Evolutionary conservation across 1,140 invertebrate genomes (phyloP), one percentile per base, ranked within the genome.

Genomic region (Drosophila murphyi): DNA sequence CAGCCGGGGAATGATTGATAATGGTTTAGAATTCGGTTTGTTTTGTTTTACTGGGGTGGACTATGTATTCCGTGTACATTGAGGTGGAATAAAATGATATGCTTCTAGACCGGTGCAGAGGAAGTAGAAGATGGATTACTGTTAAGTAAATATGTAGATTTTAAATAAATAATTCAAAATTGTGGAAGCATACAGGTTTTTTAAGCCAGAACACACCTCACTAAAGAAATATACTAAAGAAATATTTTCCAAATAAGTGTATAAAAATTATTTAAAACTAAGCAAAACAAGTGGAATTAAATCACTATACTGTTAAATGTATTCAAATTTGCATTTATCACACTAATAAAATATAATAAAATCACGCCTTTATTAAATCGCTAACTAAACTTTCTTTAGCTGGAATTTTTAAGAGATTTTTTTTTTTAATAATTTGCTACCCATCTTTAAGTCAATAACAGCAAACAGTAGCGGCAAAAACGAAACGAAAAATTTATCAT

Each of bases 401-500:
- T 80, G 63, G 60, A 6, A 51, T 37, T 51, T 79, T 62, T 67
- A 4, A 41, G 64, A 68, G 71, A 12, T 69, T 75, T 67, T 52
- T 67, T 52, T 71, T 47, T 67, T 65, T 31, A 72, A 80, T 52
- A 78, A 80, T 80, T 74, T 80, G 59, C 61, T 73, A 34, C 54
- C 62, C 54, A 70, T 63, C 52, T 69, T 8, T 20, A 7, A 47
- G 28, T 45, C 39, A 45, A 60, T 59, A 70, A 54, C 54, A 41
- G 52, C 32, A 61, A 68, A 70, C 52, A 70, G 48, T 37, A 64
- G 48, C 32, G 60, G 12, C 47, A 43, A 54, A 45, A 39, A 67
- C 32, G 32, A 50, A 35, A 4, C 20, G 35, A 57, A 29, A 57
- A 88, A 87, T 77, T 68, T 88, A 88, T 83, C 62, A 88, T 82